Conservation (phyloP, 2,797 vertebrate species). For the Brotula barbata region DNA sequence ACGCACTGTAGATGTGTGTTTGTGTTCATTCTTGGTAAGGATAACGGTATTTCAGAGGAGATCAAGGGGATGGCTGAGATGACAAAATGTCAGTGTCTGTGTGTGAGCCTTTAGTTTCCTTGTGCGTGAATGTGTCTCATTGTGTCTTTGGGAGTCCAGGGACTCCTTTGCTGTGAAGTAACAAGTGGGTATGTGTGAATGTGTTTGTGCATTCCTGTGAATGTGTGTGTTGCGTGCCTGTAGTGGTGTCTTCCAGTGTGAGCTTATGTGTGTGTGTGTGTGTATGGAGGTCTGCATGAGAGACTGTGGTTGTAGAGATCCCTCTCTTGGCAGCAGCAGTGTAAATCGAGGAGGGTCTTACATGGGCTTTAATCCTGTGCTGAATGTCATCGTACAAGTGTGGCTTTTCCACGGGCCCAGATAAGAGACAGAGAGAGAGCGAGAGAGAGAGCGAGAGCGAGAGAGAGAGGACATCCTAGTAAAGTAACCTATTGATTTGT, state of each 20-base stretch:
- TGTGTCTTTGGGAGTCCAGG: conserved; percentile 23
- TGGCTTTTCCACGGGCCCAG: conserved; percentile 78
- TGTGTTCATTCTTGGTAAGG: too few species aligned
- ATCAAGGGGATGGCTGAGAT: conserved; percentile 36
- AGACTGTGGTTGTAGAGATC: conserved; percentile 72
- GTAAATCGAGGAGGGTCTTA: conserved; percentile 87
- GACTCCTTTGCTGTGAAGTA: conserved; percentile 18
- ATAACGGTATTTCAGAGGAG: conserved; percentile 31
- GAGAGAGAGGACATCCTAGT: conserved; percentile 21
- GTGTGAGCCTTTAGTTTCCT: conserved; percentile 5
- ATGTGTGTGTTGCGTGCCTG: conserved; percentile 24
- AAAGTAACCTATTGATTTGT: conserved; percentile 46
- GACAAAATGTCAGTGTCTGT: conserved; percentile 32
- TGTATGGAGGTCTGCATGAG: conserved; percentile 57
- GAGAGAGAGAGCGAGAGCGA: conserved; percentile 17
- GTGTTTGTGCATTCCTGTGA: conserved; percentile 25
- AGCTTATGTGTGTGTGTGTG: conserved; percentile 13
- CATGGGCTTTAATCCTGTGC: conserved; percentile 84
- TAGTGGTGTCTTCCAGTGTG: background rate
- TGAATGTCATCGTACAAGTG: conserved; percentile 86
- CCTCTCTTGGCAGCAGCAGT: conserved; percentile 77
- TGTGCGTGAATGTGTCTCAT: background rate
- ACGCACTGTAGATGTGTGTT: conserved; percentile 4
- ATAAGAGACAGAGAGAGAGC: conserved; percentile 74
- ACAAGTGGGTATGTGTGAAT: conserved; percentile 20